Percentiles rank a stretch among this genome's conserved stretches.
Conservation (phyloP, 2,888 invertebrate genomes). For the Rhagophthalmus giganteus region DNA sequence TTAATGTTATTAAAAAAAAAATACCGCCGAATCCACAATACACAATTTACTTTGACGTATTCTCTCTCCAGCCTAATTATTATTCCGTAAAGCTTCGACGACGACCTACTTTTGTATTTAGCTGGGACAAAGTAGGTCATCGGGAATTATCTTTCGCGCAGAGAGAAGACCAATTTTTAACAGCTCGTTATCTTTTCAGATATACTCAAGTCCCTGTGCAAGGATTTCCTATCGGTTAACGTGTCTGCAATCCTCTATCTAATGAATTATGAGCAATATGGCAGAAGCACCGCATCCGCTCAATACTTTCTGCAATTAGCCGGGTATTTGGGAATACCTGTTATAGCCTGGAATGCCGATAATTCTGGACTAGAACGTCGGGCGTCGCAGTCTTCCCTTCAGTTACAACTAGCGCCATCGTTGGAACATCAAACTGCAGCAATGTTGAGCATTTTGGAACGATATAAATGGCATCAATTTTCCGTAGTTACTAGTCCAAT, state of each 20-base stretch:
- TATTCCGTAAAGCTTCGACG: too few relatives aligned
- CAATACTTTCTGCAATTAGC: constrained; percentile 93
- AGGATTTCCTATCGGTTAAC: constrained; percentile 85
- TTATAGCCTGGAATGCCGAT: constrained; percentile 97
- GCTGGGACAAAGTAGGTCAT: too few relatives aligned
- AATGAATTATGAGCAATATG: constrained; percentile 94
- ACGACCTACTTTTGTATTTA: too few relatives aligned
- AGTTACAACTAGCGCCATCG: constrained; percentile 93
- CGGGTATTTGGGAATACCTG: constrained; percentile 92
- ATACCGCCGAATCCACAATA: too few relatives aligned
- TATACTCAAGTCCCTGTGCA: constrained; percentile 84
- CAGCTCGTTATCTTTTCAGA: constrained; percentile 67
- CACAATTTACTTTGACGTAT: too few relatives aligned
- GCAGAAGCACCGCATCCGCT: constrained; percentile 89
- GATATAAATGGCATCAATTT: constrained; percentile 97
- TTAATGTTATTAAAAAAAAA: too few relatives aligned
- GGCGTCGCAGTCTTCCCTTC: constrained; percentile 85
- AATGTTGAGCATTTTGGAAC: constrained; percentile 90
- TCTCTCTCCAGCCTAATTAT: too few relatives aligned
- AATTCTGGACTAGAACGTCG: constrained; percentile 79
- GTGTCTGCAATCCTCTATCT: constrained; percentile 91
- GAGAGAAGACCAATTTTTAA: too few relatives aligned
- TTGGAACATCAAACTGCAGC: constrained; percentile 96
- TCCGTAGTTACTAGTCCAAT: constrained; percentile 92
- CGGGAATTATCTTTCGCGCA: too few relatives aligned